These are phyloP conservation scores for Penaeus japonicus DNA, from an alignment of 1,140 invertebrate genomes.

Conservation along the genomic window DNA sequence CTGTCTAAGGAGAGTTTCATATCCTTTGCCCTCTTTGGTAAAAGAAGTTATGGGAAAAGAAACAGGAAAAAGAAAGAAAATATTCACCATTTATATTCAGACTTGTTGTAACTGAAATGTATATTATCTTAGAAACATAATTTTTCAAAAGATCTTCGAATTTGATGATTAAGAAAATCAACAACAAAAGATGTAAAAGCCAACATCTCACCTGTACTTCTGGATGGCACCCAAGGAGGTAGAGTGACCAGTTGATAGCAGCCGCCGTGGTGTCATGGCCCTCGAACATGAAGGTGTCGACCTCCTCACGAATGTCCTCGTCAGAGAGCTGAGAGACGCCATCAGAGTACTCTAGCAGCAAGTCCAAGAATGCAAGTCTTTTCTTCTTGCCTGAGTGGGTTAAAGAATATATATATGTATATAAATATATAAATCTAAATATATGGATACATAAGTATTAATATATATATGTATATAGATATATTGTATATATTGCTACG, in stretches of 20 bases:
- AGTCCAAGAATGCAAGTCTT: slow-evolving; percentile 90
- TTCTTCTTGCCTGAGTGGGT: slow-evolving; percentile 74
- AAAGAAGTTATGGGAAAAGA: slow-evolving; percentile 59
- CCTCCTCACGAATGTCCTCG: slow-evolving; percentile 68
- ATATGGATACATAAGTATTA: background rate
- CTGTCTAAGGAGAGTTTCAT: too few relatives aligned
- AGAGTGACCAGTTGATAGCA: slow-evolving; percentile 83
- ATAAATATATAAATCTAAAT: background rate
- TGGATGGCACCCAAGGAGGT: slow-evolving; percentile 80
- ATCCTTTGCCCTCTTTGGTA: too few relatives aligned
- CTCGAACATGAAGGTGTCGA: slow-evolving; percentile 63
- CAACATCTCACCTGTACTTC: slow-evolving; percentile 75
- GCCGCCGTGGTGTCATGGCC: slow-evolving; percentile 93
- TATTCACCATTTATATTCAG: too few relatives aligned
- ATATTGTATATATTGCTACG: background rate
- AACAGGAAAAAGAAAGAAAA: slow-evolving; percentile 56
- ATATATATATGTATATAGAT: background rate
- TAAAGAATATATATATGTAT: background rate
- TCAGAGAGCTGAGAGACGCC: slow-evolving; percentile 79
- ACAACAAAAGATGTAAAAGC: too few relatives aligned
- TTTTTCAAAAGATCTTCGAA: too few relatives aligned
- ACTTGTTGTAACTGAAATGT: too few relatives aligned
- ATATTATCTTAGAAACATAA: too few relatives aligned
- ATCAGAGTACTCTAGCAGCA: slow-evolving; percentile 84
- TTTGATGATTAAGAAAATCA: too few relatives aligned